Evolutionary conservation across 2,797 vertebrate species (phyloP), one percentile per base, ranked within the genome.

Genomic region (Acipenser transmontanus): DNA sequence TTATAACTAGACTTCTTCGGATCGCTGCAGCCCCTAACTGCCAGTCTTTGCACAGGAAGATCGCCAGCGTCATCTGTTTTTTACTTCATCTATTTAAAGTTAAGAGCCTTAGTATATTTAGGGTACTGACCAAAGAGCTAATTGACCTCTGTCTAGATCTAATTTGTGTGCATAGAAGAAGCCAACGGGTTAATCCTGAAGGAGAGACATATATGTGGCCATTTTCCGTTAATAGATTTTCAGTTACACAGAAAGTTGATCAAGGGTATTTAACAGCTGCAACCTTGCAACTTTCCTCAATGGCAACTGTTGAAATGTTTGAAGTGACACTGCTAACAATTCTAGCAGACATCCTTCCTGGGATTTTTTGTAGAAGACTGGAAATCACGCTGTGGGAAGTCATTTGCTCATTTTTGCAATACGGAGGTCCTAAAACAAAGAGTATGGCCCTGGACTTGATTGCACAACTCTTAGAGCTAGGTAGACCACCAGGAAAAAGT

Each of bases 11-110:
- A 70, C 90, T 99, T 71, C 85, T 98, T 14, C 88, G 95, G 8
- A 94, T 98, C 71, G 91, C 91, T 50, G 93, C 95, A 0, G 77
- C 92, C 75, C 96, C 95, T 6, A 91, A 90, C 70, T 98, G 96
- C 73, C 83, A 84, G 6, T 6, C 74, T 0, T 88, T 99, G 80
- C 95, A 97, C 51, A 73, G 79, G 47, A 92, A 90, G 50, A 89
- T 94, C 47, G 84, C 88, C 75, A 90, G 87, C 0, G 95, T 96
- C 68, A 74, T 98, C 74, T 91, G 91, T 72, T 95, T 94, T 49
- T 78, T 98, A 65, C 85, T 99, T 66, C 95, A 95, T 75, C 91
- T 95, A 47, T 90, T 98, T 77, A 92, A 91, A 84, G 88, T 87
- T 76, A 91, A 93, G 74, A 89, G 80, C 63, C 87, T 90, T 2